Base-by-base conservation (phyloP, 2,797 vertebrate genomes). In the Lates japonicus region DNA sequence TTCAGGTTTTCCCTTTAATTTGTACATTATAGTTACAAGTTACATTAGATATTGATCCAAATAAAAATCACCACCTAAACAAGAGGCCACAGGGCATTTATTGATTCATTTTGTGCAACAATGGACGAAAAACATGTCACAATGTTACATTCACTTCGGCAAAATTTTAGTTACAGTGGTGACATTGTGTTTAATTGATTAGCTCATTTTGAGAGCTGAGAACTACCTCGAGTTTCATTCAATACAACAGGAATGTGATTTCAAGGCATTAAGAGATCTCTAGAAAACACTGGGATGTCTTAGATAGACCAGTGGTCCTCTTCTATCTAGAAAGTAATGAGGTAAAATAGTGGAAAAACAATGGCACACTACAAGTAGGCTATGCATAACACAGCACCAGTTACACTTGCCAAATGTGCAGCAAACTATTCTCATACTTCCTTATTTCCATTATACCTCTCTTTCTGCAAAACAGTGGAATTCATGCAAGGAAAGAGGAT, bases 71-170 rank as follows among this genome's bases (percentile, higher is more conserved):
- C 13, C 33, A 76, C 55, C 54, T 76, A 58, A 87, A 90, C 80
- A 89, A 90, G 90, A 93, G 88, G 90, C 92, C 92, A 92, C 85
- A 81, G 84, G 91, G 88, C 84, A 66, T 95, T 94, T 94, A 94
- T 93, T 94, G 75, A 82, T 89, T 92, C 44, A 73, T 87, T 87
- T 86, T 90, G 89, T 92, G 91, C 89, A 91, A 93, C 90, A 91
- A 67, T 63, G 83, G 87, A 93, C 85, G 35, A 79, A 29, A 83
- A 90, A 87, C 82, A 69, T 90, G 91, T 92, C 87, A 88, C 90
- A 81, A 90, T 80, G 88, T 92, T 92, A 92, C 92, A 90, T 89
- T 93, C 87, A 90, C 83, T 90, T 87, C 80, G 54, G 90, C 69
- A 1, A 74, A 83, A 83, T 80, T 85, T 82, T 59, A 42, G 81